Conservation (phyloP, 2,113 vertebrate genomes). For the Hydrolagus affinis region DNA sequence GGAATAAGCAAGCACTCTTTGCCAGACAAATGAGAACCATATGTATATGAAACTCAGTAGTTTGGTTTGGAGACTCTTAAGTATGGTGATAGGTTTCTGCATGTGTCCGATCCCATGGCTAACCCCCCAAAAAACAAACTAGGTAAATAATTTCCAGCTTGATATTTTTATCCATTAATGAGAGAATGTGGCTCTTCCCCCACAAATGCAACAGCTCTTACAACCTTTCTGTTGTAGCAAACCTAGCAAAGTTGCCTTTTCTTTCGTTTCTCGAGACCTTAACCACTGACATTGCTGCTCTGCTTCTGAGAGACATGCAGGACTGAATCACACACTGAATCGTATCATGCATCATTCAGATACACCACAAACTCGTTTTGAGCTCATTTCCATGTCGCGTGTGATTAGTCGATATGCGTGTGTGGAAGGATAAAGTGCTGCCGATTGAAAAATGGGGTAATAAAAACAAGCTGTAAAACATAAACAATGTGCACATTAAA, state of each 20-base stretch:
- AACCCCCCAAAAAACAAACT: too few relatives aligned
- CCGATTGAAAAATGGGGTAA: conserved; percentile 5
- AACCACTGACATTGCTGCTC: background rate
- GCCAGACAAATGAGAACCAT: too few relatives aligned
- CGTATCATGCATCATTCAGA: background rate
- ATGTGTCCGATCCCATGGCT: too few relatives aligned
- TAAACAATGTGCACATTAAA: background rate
- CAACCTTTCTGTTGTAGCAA: too few relatives aligned
- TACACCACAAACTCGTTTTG: background rate
- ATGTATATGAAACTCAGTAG: too few relatives aligned
- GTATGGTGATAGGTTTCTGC: too few relatives aligned
- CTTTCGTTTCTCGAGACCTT: background rate
- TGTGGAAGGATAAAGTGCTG: background rate
- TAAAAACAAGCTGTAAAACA: background rate
- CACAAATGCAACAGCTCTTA: too few relatives aligned
- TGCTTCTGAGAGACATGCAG: background rate
- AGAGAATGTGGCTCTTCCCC: too few relatives aligned
- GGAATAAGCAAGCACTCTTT: too few relatives aligned
- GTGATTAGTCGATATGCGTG: background rate
- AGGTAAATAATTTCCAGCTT: too few relatives aligned
- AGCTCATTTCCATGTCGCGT: background rate
- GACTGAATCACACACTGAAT: background rate
- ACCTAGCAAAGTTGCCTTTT: background rate
- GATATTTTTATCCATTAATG: too few relatives aligned
- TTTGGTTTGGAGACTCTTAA: too few relatives aligned